Evolutionary conservation across 2,797 vertebrate species (phyloP).

Genomic region (Squalus acanthias): DNA sequence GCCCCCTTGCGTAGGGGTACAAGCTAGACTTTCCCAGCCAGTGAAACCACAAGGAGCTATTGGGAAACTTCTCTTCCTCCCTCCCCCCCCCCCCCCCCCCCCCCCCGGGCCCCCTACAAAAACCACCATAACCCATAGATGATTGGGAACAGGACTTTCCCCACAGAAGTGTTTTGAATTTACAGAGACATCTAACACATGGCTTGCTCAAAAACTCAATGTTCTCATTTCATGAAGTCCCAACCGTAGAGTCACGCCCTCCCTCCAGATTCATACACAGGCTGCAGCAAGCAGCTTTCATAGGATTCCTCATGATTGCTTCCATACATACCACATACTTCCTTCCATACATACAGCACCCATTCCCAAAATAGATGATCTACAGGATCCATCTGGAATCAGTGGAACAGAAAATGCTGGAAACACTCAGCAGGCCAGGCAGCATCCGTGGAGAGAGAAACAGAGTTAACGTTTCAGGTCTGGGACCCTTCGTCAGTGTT

Average conservation of each 20-base stretch:
- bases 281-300: background rate
- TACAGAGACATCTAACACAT: background rate
- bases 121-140: background rate
- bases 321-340: background rate
- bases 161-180: background rate
- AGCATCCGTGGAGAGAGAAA: no score
- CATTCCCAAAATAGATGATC: background rate
- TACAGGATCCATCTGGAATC: background rate
- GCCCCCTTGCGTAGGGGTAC: background rate
- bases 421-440: no score
- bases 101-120: no score
- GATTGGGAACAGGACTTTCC: background rate
- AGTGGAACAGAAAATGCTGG: background rate
- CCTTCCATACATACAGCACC: background rate
- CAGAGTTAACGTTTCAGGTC: no score
- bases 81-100: no score
- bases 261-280: background rate
- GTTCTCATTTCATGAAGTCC: background rate
- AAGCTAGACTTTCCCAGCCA: background rate
- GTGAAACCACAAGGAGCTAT: background rate
- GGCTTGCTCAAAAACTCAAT: background rate
- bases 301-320: background rate
- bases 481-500: no score
- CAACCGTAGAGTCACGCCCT: background rate
- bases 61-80: background rate